Conservation (phyloP, 2,888 invertebrate genomes). For the Parelbella ahira region DNA sequence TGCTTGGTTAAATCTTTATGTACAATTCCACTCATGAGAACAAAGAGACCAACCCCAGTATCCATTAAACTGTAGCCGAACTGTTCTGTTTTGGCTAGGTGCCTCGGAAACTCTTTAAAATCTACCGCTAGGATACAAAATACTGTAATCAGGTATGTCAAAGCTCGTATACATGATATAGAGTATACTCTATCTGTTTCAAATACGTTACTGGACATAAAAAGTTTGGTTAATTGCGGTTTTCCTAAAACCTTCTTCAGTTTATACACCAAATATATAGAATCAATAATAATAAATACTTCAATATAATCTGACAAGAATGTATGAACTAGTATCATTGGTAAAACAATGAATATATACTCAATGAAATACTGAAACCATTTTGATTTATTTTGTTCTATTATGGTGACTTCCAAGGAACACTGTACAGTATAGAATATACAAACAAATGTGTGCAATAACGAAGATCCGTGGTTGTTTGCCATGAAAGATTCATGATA, state of each 20-base stretch:
- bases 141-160: conserved; percentile 86
- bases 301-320: conserved; percentile 58
- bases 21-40: conserved; percentile 89
- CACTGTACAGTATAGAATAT: conserved; percentile 64
- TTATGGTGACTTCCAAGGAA: conserved; percentile 28
- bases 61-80: conserved; percentile 97
- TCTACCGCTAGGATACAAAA: conserved; percentile 96
- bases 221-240: conserved; percentile 31
- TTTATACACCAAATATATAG: conserved; percentile 36
- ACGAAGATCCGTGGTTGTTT: conserved; percentile 77
- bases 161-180: conserved; percentile 85
- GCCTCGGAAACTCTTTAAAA: conserved; percentile 91
- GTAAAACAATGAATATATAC: conserved; percentile 77
- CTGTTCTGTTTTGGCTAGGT: conserved; percentile 92
- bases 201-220: conserved; percentile 37
- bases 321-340: conserved; percentile 80
- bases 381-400: conserved; percentile 26
- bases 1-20: conserved; percentile 62
- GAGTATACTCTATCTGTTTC: conserved; percentile 47
- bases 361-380: conserved; percentile 68
- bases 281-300: conserved; percentile 47
- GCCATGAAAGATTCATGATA: conserved; percentile 77
- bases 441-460: conserved; percentile 69
- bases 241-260: conserved; percentile 9
- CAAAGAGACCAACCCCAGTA: conserved; percentile 94